phyloP scores from a whole-genome alignment of 2,888 invertebrate species.

The Pocota personata region DNA sequence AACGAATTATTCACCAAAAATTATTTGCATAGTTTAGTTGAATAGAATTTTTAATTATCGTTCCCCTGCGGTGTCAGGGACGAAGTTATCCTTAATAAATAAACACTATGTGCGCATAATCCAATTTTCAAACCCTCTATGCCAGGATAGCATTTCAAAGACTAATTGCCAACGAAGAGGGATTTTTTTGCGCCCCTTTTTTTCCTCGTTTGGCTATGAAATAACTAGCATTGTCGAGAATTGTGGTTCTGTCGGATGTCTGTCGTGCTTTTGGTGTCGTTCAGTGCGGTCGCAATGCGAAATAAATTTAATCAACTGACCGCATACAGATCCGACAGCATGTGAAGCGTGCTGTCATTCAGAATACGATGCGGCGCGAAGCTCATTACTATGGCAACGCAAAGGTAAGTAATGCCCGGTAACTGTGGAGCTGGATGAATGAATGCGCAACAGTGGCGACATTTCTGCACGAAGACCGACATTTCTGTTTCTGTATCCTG shows the following conservation, averaged over 20 bases:
- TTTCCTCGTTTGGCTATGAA: not conserved
- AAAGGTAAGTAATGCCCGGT: conserved; percentile 21
- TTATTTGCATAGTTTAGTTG: conserved; percentile 61
- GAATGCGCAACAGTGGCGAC: not conserved
- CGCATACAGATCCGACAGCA: conserved; percentile 58
- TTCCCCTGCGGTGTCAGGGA: not conserved
- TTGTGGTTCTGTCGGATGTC: not conserved
- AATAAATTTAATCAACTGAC: conserved; percentile 69
- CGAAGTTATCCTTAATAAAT: conserved; percentile 27
- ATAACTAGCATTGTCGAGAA: not conserved
- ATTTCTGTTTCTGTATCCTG: not conserved
- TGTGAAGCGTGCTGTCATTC: conserved; percentile 21
- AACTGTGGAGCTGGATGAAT: not conserved
- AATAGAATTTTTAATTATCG: conserved; percentile 57
- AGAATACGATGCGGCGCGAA: not conserved
- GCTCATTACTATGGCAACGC: conserved; percentile 44
- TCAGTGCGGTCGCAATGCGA: conserved; percentile 51
- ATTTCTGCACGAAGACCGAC: too few relatives aligned
- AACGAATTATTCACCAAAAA: conserved; percentile 52
- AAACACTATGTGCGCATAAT: conserved; percentile 45
- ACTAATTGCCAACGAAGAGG: conserved; percentile 21
- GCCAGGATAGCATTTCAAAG: not conserved
- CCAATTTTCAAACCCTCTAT: conserved; percentile 6
- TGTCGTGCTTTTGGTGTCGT: conserved; percentile 24
- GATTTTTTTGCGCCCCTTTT: not conserved